Evolutionary conservation across 2,888 invertebrate genomes (phyloP), one percentile per base, ranked within the genome.

Genomic region (Meteorus cinctellus): DNA sequence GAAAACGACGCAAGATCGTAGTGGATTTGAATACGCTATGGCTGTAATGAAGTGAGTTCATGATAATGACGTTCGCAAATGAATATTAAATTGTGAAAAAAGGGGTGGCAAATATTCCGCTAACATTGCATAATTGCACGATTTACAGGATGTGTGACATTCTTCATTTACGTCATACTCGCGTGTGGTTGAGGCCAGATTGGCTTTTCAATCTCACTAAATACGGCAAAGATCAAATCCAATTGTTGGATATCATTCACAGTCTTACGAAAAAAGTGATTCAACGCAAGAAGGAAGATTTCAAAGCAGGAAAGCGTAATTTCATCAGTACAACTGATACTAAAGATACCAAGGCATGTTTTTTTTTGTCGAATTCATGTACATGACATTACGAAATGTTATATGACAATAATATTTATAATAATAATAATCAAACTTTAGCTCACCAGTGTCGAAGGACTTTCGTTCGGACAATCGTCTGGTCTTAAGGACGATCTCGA

Each of bases 11-110:
- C 96, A 96, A 89, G 95, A 94, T 81, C 93, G 93, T 86, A 95
- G 95, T 79, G 95, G 96, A 55, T 95, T 93, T 84, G 96, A 96
- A 89, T 96, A 96, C 83, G 96, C 96, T 0, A 93, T 95, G 93
- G 96, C 96, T 79, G 96, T 96, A 4, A 96, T 96, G 96, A 95
- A 96, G 90, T 90, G 80, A 86, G 89, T 83, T 60, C 24, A 34
- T 4, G 12, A 41, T 12, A 12, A 41, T 12, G 41, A 41, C 8
- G 12, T 41, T 19, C 19, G 19, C 4, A 6, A 19, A 19, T 12
- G 19, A 27, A 36, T 1, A 55, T 48, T 12, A 10, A 16, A 10
- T 31, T 19, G 19, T 36, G 67, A 66, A n/a, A 55, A 67, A 19
- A 2, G 8, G 8, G 34, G 34, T 34, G 2, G 34, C 48, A 3